phyloP scores from a whole-genome alignment of 2,113 vertebrate species.

The Spea multiplicata region DNA sequence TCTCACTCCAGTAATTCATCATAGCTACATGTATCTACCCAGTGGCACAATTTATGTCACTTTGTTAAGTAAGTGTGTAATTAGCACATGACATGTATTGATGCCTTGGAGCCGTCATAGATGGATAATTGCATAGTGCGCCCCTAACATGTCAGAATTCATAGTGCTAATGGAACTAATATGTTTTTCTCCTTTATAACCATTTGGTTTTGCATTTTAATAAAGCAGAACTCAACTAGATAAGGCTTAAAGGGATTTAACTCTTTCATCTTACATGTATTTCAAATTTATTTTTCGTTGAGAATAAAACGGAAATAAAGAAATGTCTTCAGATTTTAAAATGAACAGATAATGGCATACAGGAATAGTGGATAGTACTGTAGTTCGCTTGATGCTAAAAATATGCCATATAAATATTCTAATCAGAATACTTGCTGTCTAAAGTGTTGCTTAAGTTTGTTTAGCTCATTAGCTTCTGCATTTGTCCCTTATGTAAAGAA shows the following conservation, averaged over 20 bases:
- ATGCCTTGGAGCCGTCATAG: slow-evolving; percentile 19
- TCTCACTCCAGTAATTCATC: neutral
- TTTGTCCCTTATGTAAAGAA: too few species aligned
- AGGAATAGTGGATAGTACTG: too few species aligned
- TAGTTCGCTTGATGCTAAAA: too few species aligned
- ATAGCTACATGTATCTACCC: slow-evolving; percentile 5
- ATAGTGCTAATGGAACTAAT: slow-evolving; percentile 21
- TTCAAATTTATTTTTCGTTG: neutral
- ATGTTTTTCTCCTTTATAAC: neutral
- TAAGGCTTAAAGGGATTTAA: neutral
- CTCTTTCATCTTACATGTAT: neutral
- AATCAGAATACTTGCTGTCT: too few species aligned
- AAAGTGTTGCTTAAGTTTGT: too few species aligned
- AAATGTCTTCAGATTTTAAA: too few species aligned
- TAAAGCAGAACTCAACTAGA: neutral
- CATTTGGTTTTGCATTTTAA: neutral
- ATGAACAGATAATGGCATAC: too few species aligned
- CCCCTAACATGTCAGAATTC: slow-evolving; percentile 15
- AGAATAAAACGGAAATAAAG: too few species aligned
- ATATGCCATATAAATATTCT: too few species aligned
- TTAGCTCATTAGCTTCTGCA: too few species aligned
- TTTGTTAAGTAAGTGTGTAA: slow-evolving; percentile 29
- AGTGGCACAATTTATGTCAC: slow-evolving; percentile 26
- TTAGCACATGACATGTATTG: slow-evolving; percentile 22
- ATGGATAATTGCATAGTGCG: slow-evolving; percentile 14